Percentiles rank a stretch among this genome's conserved stretches.
phyloP scores from a whole-genome alignment of 2,113 vertebrate genomes.

The Hydropotes inermis region DNA sequence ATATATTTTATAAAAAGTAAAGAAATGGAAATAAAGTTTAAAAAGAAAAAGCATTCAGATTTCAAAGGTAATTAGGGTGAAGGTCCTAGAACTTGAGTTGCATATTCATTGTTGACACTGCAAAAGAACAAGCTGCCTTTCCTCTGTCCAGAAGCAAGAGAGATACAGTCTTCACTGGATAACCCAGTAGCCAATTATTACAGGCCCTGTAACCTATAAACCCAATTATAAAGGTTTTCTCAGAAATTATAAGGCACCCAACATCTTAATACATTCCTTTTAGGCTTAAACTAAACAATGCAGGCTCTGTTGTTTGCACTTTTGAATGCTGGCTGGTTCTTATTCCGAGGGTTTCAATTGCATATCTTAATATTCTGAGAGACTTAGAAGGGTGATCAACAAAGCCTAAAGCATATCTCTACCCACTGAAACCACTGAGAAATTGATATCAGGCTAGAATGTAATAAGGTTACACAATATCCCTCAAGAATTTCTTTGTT shows the following conservation, averaged over 20 bases:
- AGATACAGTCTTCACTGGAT: not conserved
- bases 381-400: not conserved
- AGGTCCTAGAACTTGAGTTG: not conserved
- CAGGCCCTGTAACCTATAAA: not conserved
- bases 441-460: conserved; percentile 9
- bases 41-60: not conserved
- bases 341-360: conserved; percentile 1
- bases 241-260: not conserved
- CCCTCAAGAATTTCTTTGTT: not conserved
- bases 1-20: not conserved
- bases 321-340: conserved; percentile 25
- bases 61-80: not conserved
- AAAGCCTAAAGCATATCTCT: conserved; percentile 31
- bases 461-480: not conserved
- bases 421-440: not conserved
- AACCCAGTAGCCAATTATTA: not conserved
- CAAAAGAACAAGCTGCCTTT: not conserved
- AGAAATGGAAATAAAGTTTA: not conserved
- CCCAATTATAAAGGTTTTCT: not conserved
- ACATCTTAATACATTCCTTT: conserved; percentile 36
- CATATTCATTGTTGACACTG: not conserved
- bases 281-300: not conserved
- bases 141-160: not conserved
- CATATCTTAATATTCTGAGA: conserved; percentile 5
- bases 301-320: not conserved